Percentiles rank a stretch among this genome's conserved stretches.
These are phyloP conservation scores for Oncorhynchus tshawytscha DNA, from an alignment of 2,113 vertebrate genomes.

Conservation along the genomic window DNA sequence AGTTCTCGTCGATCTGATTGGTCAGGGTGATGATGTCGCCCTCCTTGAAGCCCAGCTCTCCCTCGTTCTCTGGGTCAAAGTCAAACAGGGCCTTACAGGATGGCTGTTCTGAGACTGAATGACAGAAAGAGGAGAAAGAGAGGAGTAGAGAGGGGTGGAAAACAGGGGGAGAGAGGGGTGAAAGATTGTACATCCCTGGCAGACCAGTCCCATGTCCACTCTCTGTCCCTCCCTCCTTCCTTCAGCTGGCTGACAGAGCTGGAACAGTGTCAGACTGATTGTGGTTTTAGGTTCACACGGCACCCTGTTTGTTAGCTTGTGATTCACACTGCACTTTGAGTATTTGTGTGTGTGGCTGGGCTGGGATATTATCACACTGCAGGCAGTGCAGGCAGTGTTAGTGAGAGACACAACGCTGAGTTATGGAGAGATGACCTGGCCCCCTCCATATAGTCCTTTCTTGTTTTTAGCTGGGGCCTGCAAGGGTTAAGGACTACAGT, in stretches of 20 bases:
- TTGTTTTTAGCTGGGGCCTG: no score
- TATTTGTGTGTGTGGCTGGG: no score
- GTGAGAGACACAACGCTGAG: not conserved
- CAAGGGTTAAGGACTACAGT: no score
- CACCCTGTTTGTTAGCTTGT: no score
- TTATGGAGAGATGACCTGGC: not conserved
- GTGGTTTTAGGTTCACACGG: not conserved
- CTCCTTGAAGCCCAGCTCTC: conserved; percentile 95
- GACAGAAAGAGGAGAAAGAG: not conserved
- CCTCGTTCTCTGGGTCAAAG: conserved; percentile 96
- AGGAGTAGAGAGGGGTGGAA: not conserved
- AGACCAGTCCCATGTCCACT: not conserved
- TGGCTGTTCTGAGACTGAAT: conserved; percentile 85
- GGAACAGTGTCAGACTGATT: not conserved
- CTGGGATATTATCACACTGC: not conserved
- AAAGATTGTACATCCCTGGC: not conserved
- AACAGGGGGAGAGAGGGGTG: not conserved
- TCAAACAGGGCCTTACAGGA: conserved; percentile 96
- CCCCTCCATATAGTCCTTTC: not conserved
- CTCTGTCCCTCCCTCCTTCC: not conserved
- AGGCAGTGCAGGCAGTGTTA: not conserved
- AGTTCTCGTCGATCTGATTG: conserved; percentile 99
- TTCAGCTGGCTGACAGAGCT: not conserved
- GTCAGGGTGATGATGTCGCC: conserved; percentile 96
- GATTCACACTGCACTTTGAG: no score